Evolutionary conservation across 2,888 invertebrate species (phyloP).

Genomic region (Phengaris alcon): DNA sequence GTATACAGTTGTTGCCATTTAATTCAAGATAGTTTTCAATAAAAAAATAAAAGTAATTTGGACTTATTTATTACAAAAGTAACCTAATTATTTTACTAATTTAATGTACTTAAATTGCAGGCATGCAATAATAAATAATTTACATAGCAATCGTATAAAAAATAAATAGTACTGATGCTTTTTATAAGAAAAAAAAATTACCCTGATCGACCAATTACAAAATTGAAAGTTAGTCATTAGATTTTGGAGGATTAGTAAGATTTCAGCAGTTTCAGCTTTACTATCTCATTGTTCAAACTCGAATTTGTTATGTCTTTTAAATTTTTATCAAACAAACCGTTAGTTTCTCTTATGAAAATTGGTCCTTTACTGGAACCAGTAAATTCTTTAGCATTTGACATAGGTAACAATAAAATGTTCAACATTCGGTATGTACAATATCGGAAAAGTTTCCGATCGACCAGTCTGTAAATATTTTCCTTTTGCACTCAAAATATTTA

Average conservation of each 20-base stretch:
- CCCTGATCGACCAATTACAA: no score
- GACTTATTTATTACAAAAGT: conserved; percentile 10
- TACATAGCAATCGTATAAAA: conserved; percentile 7
- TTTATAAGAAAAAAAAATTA: no score
- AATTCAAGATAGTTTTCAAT: neutral
- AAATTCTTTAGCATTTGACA: neutral
- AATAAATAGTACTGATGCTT: conserved; percentile 13
- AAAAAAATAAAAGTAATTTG: neutral
- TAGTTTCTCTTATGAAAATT: neutral
- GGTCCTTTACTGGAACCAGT: neutral
- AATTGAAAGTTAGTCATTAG: no score
- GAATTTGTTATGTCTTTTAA: neutral
- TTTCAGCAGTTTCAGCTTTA: neutral
- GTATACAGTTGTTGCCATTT: neutral
- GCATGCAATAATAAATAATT: conserved; percentile 1
- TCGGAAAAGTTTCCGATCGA: no score
- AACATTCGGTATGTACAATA: neutral
- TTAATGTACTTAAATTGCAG: neutral
- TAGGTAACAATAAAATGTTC: conserved; percentile 8
- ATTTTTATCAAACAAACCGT: neutral
- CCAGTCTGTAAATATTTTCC: no score
- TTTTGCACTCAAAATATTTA: no score
- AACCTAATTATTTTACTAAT: neutral
- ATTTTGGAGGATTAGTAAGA: no score
- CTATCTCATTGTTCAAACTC: neutral